Base-by-base conservation (phyloP, 2,113 vertebrate species). In the Climacteris rufus region DNA sequence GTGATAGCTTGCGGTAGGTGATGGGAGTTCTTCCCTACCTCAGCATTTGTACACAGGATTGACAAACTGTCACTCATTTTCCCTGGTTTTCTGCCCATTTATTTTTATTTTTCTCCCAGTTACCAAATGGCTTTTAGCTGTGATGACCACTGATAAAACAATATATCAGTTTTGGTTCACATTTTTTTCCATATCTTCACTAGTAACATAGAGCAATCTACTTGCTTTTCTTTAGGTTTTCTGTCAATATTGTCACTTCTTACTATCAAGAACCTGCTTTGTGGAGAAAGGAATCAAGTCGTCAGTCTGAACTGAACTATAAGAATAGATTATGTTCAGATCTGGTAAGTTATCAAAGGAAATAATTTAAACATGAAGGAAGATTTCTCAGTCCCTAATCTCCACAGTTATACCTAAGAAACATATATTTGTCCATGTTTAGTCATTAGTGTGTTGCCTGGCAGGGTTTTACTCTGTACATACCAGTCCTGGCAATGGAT, bases 1-100 rank as follows among this genome's bases (percentile, higher is more conserved):
- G 17, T 22, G 30, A 77, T 57, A 89, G 42, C 28, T 47, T 86
- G 80, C 0, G 0, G 80, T 68, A 86, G 69, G 50, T 66, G 59
- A 75, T 75, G 57, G 15, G 56, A 91, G 39, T 33, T 61, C 31
- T 40, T 88, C 30, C 66, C 11, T 50, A 50, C 11, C 47, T 86
- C 79, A 65, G 45, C 69, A 84, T 59, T 56, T 90, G 49, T 40
- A 50, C 35, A 33, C 9, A 60, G 21, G 80, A 87, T n/a, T 90
- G 71, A 57, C 6, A 75, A 90, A 65, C 11, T 57, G 16, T 50
- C 22, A 21, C 35, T 53, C 3, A 14, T 83, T 72, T 93, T 82
- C 49, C 4, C n/a, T 53, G 13, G 13, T 47, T 23, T 6, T 1
- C 2, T 1, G 6, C 7, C 9, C 27, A 27, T 61, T 79, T 22